phyloP scores from a whole-genome alignment of 2,113 vertebrate species.

The Tragulus kanchil region DNA sequence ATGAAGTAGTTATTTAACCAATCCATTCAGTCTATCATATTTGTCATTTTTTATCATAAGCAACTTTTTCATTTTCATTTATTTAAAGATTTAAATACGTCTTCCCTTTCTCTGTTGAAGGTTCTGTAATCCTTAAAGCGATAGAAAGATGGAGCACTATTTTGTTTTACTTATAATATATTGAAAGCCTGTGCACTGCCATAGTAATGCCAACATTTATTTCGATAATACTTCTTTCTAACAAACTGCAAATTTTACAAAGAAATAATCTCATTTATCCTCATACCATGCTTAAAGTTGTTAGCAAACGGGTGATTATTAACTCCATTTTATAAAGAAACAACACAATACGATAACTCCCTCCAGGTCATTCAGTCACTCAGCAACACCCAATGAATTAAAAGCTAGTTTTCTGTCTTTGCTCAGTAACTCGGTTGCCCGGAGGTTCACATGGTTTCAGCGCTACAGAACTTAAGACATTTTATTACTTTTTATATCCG shows the following conservation, averaged over 20 bases:
- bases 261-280: slow-evolving; percentile 43
- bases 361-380: not conserved
- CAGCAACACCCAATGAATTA: not conserved
- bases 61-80: not conserved
- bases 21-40: not conserved
- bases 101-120: not conserved
- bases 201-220: slow-evolving; percentile 54
- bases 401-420: not conserved
- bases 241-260: slow-evolving; percentile 26
- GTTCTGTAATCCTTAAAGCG: not conserved
- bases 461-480: not conserved
- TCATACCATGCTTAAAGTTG: not conserved
- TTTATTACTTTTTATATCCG: not conserved
- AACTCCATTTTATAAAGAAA: slow-evolving; percentile 37
- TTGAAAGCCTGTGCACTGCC: not conserved
- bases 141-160: not conserved
- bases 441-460: not conserved
- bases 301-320: slow-evolving; percentile 46
- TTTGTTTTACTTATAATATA: slow-evolving; percentile 17
- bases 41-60: not conserved
- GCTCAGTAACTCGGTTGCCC: not conserved
- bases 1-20: not conserved
- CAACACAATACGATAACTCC: fast-evolving
- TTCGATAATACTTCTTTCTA: slow-evolving; percentile 55
- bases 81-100: slow-evolving; percentile 16